phyloP scores from a whole-genome alignment of 1,140 invertebrate species.

The Brachionus manjavacas region DNA sequence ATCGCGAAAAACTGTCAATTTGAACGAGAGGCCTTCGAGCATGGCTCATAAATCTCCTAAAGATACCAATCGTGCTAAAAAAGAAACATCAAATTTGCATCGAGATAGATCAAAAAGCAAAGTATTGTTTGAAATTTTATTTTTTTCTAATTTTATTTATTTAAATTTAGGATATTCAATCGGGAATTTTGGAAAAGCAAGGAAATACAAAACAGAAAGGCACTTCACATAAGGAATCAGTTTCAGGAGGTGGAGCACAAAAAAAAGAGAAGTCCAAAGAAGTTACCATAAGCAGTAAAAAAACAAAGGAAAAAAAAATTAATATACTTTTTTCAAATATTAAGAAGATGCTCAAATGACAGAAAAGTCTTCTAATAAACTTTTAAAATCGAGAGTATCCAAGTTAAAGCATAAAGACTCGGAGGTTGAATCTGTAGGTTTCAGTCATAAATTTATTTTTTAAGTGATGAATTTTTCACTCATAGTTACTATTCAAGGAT shows the following conservation, averaged over 20 bases:
- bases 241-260: background rate
- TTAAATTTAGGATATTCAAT: background rate
- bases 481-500: background rate
- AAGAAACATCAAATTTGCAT: background rate
- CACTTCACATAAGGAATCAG: background rate
- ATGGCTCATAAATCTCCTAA: background rate
- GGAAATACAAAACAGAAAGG: background rate
- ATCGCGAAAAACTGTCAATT: background rate
- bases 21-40: background rate
- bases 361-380: background rate
- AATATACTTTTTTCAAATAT: background rate
- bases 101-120: conserved; percentile 25
- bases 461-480: background rate
- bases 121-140: background rate
- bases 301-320: background rate
- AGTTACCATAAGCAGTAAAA: background rate
- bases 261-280: conserved; percentile 27
- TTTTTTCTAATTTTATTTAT: background rate
- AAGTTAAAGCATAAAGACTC: conserved; percentile 2
- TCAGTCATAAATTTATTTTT: background rate
- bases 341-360: background rate
- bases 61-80: background rate
- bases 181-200: background rate
- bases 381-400: background rate
- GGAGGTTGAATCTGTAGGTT: background rate